Base-by-base conservation (phyloP, 2,888 invertebrate species). In the Leucophenga montana region DNA sequence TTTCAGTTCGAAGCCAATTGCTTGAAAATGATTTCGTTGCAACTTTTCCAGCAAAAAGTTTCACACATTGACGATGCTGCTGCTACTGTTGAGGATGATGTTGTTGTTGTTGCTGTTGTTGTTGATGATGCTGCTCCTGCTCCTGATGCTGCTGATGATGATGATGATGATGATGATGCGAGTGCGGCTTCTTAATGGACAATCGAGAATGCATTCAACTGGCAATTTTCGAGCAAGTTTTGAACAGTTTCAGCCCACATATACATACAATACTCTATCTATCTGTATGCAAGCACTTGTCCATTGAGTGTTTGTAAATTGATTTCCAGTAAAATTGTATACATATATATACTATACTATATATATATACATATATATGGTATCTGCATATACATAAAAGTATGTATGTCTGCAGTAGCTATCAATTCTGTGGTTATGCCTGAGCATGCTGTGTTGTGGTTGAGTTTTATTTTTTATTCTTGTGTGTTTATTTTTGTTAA, bases 131-230 rank as follows among this genome's bases (percentile, higher is more conserved):
- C 48, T 18, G 64, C 39, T 50, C 16, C 20, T 61, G 44, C n/a
- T n/a, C n/a, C n/a, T n/a, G n/a, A n/a, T n/a, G n/a, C n/a, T 61
- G 33, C 3, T 39, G 22, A 6, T 48, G 65, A 14, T 56, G 69
- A 66, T 67, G 70, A n/a, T 61, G 33, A 11, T 39, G 22, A 6
- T 48, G 65, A 14, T 56, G 69, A 66, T 67, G 70, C 72, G 71
- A 68, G 73, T 69, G 61, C 59, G 68, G 73, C 69, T 18, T 78
- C 73, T 78, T 82, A 82, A 82, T 82, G 81, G 84, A 84, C 81
- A 84, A 82, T 82, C 79, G 84, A 82, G 84, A 82, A 82, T 76
- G 83, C 84, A 84, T 82, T 82, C 76, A 80, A 79, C 82, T 80
- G 84, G 80, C 83, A 82, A 82, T 84, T 82, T 82, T 70, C 77